These are phyloP conservation scores for Aethina tumida DNA, from an alignment of 1,140 invertebrate genomes.

Conservation along the genomic window DNA sequence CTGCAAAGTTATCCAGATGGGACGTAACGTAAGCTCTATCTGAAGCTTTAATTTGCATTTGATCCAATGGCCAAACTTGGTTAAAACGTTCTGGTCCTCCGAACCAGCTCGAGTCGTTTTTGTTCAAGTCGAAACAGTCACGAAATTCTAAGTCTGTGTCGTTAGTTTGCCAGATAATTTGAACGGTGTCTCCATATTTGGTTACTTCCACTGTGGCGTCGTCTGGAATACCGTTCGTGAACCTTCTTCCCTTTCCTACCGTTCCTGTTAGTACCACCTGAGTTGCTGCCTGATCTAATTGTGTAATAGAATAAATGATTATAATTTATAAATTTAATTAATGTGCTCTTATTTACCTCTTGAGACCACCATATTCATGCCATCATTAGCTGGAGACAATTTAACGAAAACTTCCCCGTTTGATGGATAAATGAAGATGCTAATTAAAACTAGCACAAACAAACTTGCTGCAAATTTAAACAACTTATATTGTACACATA, in stretches of 20 bases:
- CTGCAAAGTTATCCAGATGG: constrained; percentile 48
- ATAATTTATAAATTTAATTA: too few relatives aligned
- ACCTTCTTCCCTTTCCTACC: neutral
- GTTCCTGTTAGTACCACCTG: constrained; percentile 3
- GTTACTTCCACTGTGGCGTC: neutral
- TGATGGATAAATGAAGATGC: too few relatives aligned
- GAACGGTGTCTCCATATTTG: neutral
- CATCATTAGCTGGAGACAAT: too few relatives aligned
- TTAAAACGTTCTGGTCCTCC: constrained; percentile 11
- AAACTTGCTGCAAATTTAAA: too few relatives aligned
- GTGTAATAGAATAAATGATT: too few relatives aligned
- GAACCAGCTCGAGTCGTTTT: constrained; percentile 8
- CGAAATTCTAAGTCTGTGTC: constrained; percentile 1
- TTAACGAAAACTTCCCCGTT: too few relatives aligned
- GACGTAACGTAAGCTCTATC: constrained; percentile 44
- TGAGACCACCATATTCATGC: too few relatives aligned
- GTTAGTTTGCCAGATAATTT: neutral
- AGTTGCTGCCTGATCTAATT: too few relatives aligned
- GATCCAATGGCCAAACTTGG: constrained; percentile 50
- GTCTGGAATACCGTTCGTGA: neutral
- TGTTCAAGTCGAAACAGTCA: constrained; percentile 11
- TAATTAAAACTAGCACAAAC: too few relatives aligned
- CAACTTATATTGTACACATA: too few relatives aligned
- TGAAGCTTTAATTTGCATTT: constrained; percentile 40
- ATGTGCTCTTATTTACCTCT: too few relatives aligned